A percentile compares a stretch with the other conserved stretches of the same genome.
Conservation (phyloP, 2,888 invertebrate genomes). For the Abrostola triplasia region DNA sequence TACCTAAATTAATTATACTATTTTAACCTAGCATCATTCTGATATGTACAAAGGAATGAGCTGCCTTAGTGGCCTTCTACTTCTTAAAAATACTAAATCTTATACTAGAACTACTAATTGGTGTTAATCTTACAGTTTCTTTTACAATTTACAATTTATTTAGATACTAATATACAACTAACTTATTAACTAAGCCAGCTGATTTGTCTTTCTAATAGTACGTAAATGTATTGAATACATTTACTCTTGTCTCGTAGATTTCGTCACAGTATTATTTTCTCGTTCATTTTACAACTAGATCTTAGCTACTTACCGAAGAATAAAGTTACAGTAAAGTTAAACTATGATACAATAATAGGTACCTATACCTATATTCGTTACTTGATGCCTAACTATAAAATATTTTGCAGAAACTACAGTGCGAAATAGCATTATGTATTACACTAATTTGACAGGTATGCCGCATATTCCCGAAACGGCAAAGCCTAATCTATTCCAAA, state of each 20-base stretch:
- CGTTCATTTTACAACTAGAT: not conserved
- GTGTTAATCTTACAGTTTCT: slow-evolving; percentile 36
- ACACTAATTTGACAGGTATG: not conserved
- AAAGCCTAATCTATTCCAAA: not conserved
- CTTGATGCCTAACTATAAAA: too few relatives aligned
- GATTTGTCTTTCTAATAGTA: not conserved
- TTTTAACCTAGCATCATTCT: not conserved
- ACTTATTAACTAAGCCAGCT: not conserved
- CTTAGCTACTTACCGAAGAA: too few relatives aligned
- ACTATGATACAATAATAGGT: too few relatives aligned
- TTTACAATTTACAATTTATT: slow-evolving; percentile 1
- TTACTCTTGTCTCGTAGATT: not conserved
- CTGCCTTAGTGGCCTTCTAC: slow-evolving; percentile 23
- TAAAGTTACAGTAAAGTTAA: too few relatives aligned
- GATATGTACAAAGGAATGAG: slow-evolving; percentile 21
- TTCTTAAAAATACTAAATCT: not conserved
- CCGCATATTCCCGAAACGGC: slow-evolving; percentile 34
- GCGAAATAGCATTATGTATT: too few relatives aligned
- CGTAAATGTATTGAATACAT: not conserved
- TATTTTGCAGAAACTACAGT: too few relatives aligned
- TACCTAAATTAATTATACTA: not conserved
- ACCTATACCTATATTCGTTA: too few relatives aligned
- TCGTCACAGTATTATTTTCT: not conserved
- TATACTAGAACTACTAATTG: slow-evolving; percentile 14
- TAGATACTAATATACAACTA: not conserved